Evolutionary conservation across 2,113 vertebrate genomes (phyloP), one percentile per base, ranked within the genome.

Genomic region (Elephas maximus): DNA sequence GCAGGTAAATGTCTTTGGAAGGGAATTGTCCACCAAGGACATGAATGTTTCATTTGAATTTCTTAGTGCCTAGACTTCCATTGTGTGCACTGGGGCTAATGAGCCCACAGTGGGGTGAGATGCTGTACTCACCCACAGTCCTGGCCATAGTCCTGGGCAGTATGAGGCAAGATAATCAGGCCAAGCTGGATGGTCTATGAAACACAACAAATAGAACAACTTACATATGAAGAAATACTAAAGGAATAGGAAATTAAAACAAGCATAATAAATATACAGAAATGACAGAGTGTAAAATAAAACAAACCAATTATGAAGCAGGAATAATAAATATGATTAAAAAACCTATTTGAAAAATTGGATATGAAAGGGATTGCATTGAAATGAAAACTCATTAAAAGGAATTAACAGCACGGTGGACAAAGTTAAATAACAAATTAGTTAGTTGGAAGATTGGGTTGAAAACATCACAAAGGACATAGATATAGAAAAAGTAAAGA

Each of bases 1-100:
- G 15, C 80, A 51, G n/a, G 33, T 81, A 78, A 95, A n/a, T 33
- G 8, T 92, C 80, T 94, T 92, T 90, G 84, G 30, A 57, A 44
- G 10, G 45, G 81, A 95, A 62, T 88, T 92, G 73, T 18, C 15
- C 45, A 88, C 57, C 28, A 53, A 96, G 20, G 71, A 37, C 28
- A 84, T 8, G 5, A 94, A 89, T 83, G 73, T 21, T 67, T 21
- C 30, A 23, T 9, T 44, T 88, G 60, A 85, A 63, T 67, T 83
- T 88, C 65, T 85, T 63, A 53, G 30, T 48, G 20, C 20, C 62
- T 18, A 18, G 23, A 51, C 74, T 33, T 62, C 65, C 10, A 63
- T 6, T 71, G 21, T 71, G 65, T 26, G 45, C 21, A 8, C 44
- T 28, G 41, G 33, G 24, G n/a, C 24, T 79, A 65, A 85, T 5